Base-by-base conservation (phyloP, 2,797 vertebrate genomes). In the Sternarchorhynchus goeldii region DNA sequence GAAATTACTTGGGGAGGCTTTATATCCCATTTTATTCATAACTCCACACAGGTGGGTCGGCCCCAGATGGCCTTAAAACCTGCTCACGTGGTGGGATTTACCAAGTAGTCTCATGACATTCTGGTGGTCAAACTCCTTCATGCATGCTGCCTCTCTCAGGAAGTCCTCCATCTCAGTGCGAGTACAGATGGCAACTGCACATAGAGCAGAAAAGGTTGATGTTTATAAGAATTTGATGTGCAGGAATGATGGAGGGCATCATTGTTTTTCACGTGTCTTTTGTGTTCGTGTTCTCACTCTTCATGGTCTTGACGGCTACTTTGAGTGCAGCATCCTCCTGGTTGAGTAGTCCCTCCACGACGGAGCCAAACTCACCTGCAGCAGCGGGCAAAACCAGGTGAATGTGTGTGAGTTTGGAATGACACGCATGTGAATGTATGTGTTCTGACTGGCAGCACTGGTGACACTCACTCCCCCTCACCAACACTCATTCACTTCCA, bases 271-370 rank as follows among this genome's bases (percentile, higher is more conserved):
- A 21, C 41, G 17, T 58, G 34, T 5, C 20, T 12, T 36, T 18
- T 8, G 16, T 67, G 17, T 67, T 18, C 41, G 1, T 25, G 16
- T 1, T 82, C 95, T 95, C 86, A 98, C 96, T 96, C 85, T 98
- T 98, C 96, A 97, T 96, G 0, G 96, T 98, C 89, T 98, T 98
- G 36, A 98, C 96, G 0, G 96, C 96, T 10, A 98, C 96, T 85
- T 96, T 95, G 81, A 96, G 94, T 73, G 92, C 85, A 1, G 92
- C 91, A 41, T 95, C 94, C 17, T 96, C 96, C 85, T 97, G 96
- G 83, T 93, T 94, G 67, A 98, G 91, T 60, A 94, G 92, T 0
- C 96, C 96, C 64, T 97, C 96, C 95, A 98, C 94, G 77, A 98
- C 96, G 0, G 96, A 96, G 84, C 96, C 96, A 57, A 97, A 98